A percentile compares a stretch with the other conserved stretches of the same genome.
These are phyloP conservation scores for Hesperia comma DNA, from an alignment of 2,888 invertebrate species.

Conservation along the genomic window DNA sequence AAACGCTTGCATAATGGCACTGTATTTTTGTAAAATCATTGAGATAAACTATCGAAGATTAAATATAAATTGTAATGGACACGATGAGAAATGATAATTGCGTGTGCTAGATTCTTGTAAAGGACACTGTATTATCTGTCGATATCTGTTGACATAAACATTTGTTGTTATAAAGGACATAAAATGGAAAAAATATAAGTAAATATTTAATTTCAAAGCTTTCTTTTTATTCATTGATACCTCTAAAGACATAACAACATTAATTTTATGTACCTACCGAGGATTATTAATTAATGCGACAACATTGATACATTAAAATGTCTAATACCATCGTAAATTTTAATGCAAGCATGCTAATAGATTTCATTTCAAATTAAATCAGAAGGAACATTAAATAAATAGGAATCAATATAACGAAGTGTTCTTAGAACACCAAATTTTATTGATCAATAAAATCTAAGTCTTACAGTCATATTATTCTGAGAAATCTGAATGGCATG, in stretches of 20 bases:
- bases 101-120: constrained; percentile 54
- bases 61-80: constrained; percentile 53
- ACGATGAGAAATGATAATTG: constrained; percentile 38
- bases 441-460: constrained; percentile 32
- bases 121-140: constrained; percentile 63
- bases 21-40: constrained; percentile 59
- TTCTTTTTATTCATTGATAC: constrained; percentile 53
- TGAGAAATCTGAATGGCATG: constrained; percentile 17
- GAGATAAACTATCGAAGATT: constrained; percentile 48
- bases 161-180: constrained; percentile 78
- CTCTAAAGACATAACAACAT: background rate
- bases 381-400: constrained; percentile 28
- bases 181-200: constrained; percentile 80
- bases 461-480: constrained; percentile 35
- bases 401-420: constrained; percentile 32
- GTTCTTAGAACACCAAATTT: constrained; percentile 34
- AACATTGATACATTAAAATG: constrained; percentile 11
- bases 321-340: constrained; percentile 16
- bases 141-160: constrained; percentile 69
- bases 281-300: background rate
- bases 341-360: constrained; percentile 20
- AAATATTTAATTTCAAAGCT: constrained; percentile 78
- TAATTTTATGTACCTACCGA: background rate
- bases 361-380: constrained; percentile 23
- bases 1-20: constrained; percentile 65